A percentile compares a stretch with the other conserved stretches of the same genome.
Conservation (phyloP, 2,797 vertebrate species). For the Rousettus madagascariensis region DNA sequence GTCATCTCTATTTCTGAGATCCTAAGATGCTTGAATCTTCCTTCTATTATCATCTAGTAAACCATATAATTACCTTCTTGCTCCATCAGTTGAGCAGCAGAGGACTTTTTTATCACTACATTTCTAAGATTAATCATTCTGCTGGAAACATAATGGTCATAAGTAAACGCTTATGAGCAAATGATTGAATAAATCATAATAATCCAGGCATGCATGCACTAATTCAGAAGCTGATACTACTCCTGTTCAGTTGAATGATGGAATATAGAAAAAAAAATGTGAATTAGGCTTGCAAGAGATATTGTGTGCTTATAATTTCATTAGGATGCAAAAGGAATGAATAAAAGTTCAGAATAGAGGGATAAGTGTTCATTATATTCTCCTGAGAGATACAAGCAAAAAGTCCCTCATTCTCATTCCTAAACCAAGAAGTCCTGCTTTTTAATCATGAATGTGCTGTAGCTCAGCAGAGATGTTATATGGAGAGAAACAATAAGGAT, state of each 20-base stretch:
- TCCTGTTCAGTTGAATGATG: background rate
- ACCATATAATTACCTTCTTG: background rate
- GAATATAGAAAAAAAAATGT: background rate
- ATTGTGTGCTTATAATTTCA: background rate
- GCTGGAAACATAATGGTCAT: background rate
- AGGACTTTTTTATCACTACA: background rate
- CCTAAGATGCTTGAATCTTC: background rate
- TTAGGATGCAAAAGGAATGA: background rate
- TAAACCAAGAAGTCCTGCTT: background rate
- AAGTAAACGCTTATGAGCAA: background rate
- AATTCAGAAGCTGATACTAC: no score
- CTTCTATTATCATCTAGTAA: background rate
- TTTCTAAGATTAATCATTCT: background rate
- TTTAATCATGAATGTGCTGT: fast-evolving
- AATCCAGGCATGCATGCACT: background rate
- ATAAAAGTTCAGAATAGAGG: background rate
- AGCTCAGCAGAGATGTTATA: fast-evolving
- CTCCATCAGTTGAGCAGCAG: background rate
- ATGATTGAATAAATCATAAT: background rate
- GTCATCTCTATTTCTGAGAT: background rate
- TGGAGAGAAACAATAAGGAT: background rate
- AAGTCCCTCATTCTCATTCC: background rate
- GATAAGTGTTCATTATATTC: background rate
- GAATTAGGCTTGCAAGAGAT: fast-evolving
- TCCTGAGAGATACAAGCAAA: background rate